These are phyloP conservation scores for Cerastis leucographa DNA, from an alignment of 2,888 invertebrate species.

Conservation along the genomic window DNA sequence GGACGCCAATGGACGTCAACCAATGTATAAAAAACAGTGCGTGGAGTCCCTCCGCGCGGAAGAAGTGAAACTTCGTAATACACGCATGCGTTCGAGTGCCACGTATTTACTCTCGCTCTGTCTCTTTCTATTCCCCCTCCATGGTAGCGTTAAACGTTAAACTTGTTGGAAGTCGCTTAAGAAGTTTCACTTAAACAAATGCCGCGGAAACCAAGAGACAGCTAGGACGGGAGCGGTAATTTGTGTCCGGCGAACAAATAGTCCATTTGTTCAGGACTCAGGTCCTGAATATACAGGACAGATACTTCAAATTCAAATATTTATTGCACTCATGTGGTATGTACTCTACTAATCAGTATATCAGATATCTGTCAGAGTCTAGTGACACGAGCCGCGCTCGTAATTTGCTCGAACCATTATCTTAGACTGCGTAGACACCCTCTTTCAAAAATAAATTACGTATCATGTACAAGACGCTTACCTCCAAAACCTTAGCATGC, in stretches of 20 bases:
- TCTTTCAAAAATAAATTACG: neutral
- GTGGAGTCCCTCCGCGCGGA: too few species aligned
- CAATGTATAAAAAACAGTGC: neutral
- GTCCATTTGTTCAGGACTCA: neutral
- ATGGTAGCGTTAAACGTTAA: too few species aligned
- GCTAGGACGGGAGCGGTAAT: too few species aligned
- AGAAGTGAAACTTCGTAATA: too few species aligned
- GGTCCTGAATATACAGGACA: too few species aligned
- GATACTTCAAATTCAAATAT: neutral
- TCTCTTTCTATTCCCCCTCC: too few species aligned
- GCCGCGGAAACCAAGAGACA: neutral
- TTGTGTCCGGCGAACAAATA: neutral
- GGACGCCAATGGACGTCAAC: neutral
- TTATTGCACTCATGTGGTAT: neutral
- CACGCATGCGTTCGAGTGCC: too few species aligned
- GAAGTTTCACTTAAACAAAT: too few species aligned
- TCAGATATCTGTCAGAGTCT: neutral
- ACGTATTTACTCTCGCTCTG: too few species aligned
- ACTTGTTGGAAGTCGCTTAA: too few species aligned
- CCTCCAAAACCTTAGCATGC: slow-evolving; percentile 94
- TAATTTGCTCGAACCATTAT: neutral
- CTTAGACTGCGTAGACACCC: neutral
- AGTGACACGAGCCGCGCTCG: neutral
- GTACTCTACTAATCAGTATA: too few species aligned
- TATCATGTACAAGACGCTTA: slow-evolving; percentile 65